phyloP scores from a whole-genome alignment of 2,113 vertebrate species.

The Cinclus cinclus region DNA sequence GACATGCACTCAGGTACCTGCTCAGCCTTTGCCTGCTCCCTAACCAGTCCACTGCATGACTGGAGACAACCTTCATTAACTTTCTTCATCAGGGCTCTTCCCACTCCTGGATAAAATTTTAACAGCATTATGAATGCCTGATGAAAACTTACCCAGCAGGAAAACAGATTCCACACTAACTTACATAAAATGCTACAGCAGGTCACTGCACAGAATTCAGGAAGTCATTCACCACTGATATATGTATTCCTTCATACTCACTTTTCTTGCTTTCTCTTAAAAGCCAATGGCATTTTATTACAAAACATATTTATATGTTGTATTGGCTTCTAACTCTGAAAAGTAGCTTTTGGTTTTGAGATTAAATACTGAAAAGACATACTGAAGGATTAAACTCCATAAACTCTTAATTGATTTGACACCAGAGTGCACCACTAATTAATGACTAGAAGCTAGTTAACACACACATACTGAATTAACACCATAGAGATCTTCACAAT shows the following conservation, averaged over 20 bases:
- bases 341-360: neutral
- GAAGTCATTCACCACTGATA: neutral
- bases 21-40: neutral
- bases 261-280: neutral
- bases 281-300: neutral
- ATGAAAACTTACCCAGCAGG: neutral
- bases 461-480: neutral
- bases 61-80: neutral
- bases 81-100: neutral
- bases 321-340: neutral
- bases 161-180: neutral
- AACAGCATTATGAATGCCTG: neutral
- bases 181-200: neutral
- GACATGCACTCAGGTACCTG: neutral
- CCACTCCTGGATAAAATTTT: neutral
- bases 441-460: neutral
- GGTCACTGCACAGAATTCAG: neutral
- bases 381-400: neutral
- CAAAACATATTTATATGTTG: neutral
- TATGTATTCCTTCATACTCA: neutral
- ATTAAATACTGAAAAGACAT: neutral
- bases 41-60: neutral
- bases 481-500: neutral
- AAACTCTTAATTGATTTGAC: neutral
- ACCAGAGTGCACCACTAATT: neutral